Evolutionary conservation across 2,888 invertebrate genomes (phyloP).

Genomic region (Hydrotaea diabolus): DNA sequence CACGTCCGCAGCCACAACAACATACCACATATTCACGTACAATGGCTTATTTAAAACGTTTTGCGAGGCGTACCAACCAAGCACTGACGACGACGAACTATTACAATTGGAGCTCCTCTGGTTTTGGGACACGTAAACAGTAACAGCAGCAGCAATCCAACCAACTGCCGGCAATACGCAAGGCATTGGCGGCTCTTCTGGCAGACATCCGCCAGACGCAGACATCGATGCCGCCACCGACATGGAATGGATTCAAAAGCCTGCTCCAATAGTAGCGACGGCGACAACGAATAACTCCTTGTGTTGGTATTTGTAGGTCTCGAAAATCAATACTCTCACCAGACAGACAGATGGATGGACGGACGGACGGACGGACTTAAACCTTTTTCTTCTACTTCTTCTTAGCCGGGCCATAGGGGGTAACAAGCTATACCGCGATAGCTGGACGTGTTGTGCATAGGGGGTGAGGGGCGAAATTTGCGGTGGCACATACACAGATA

Average conservation of each 20-base stretch:
- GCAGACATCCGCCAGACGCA: slow-evolving; percentile 55
- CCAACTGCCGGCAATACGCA: background rate
- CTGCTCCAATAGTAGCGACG: slow-evolving; percentile 33
- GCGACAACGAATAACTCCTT: background rate
- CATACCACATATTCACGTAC: slow-evolving; percentile 58
- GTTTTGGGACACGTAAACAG: slow-evolving; percentile 61
- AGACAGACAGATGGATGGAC: background rate
- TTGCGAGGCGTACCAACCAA: slow-evolving; percentile 54
- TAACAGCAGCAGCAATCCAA: slow-evolving; percentile 40
- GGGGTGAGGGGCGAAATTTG: slow-evolving; percentile 18
- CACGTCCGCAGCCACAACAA: background rate
- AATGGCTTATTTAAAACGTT: slow-evolving; percentile 60
- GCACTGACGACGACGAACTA: slow-evolving; percentile 29
- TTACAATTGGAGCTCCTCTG: slow-evolving; percentile 56
- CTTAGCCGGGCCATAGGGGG: background rate
- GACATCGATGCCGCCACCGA: background rate
- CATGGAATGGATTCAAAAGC: slow-evolving; percentile 40
- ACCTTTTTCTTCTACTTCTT: slow-evolving; percentile 21
- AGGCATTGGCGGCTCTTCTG: slow-evolving; percentile 2
- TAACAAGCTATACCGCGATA: background rate
- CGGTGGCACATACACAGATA: slow-evolving; percentile 19
- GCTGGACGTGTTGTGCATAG: background rate
- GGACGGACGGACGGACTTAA: background rate
- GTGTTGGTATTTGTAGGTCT: slow-evolving; percentile 40
- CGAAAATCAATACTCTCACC: slow-evolving; percentile 38